Evolutionary conservation across 2,113 vertebrate species (phyloP).

Genomic region (Carassius auratus): DNA sequence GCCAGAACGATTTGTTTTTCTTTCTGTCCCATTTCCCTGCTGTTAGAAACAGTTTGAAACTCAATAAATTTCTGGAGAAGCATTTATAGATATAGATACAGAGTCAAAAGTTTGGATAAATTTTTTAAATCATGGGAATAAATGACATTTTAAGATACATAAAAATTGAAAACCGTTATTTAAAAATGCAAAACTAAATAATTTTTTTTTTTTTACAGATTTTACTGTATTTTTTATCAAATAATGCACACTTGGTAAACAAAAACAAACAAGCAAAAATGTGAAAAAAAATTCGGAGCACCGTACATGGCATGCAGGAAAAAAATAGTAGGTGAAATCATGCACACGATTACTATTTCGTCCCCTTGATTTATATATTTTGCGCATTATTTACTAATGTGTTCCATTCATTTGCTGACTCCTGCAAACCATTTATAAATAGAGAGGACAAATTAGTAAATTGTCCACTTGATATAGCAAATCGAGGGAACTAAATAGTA

Average conservation of each 20-base stretch:
- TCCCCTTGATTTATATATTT: too few species aligned
- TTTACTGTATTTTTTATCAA: background rate
- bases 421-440: too few species aligned
- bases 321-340: too few species aligned
- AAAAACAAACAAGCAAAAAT: slow-evolving; percentile 60
- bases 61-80: background rate
- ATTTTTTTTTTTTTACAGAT: background rate
- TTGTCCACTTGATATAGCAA: too few species aligned
- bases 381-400: too few species aligned
- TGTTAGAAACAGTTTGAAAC: slow-evolving; percentile 11
- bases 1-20: slow-evolving; percentile 97
- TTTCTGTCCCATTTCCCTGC: slow-evolving; percentile 90
- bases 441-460: too few species aligned
- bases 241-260: background rate
- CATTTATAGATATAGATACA: background rate
- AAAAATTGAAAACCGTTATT: background rate
- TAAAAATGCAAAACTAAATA: background rate
- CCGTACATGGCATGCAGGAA: too few species aligned
- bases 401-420: too few species aligned
- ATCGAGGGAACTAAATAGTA: too few species aligned
- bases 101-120: background rate
- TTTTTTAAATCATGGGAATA: background rate
- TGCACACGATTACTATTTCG: too few species aligned
- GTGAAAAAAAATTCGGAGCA: too few species aligned
- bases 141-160: background rate